These are phyloP conservation scores for Tympanoctomys barrerae DNA, from an alignment of 2,797 vertebrate genomes.

Conservation along the genomic window DNA sequence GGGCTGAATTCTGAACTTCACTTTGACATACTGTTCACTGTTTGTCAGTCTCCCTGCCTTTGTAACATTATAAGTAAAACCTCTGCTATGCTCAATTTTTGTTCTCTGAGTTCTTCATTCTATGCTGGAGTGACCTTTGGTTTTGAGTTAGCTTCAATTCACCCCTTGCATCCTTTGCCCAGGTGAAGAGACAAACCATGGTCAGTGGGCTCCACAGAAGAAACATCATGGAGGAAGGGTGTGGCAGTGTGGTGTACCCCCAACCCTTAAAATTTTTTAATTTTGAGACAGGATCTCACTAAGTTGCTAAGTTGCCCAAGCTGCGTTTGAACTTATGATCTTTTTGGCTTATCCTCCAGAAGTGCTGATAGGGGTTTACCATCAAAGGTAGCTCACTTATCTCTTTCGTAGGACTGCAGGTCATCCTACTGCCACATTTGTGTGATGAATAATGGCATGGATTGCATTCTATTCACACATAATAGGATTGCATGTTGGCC, in stretches of 20 bases:
- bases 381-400: neutral
- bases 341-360: neutral
- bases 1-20: neutral
- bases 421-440: neutral
- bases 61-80: neutral
- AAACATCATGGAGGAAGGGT: neutral
- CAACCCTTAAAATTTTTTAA: neutral
- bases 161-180: neutral
- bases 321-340: neutral
- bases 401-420: neutral
- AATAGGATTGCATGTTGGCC: neutral
- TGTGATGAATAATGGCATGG: neutral
- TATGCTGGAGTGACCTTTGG: neutral
- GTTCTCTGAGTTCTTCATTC: neutral
- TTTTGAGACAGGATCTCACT: neutral
- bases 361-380: neutral
- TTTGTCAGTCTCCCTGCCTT: neutral
- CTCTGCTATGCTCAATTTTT: neutral
- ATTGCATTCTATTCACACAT: neutral
- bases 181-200: neutral
- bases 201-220: neutral
- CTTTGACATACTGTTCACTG: neutral
- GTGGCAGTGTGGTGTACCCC: neutral
- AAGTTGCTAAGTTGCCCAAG: neutral
- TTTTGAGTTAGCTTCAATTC: neutral